Evolutionary conservation across 1,140 invertebrate genomes (phyloP).

Genomic region (Zelostemma sp.): DNA sequence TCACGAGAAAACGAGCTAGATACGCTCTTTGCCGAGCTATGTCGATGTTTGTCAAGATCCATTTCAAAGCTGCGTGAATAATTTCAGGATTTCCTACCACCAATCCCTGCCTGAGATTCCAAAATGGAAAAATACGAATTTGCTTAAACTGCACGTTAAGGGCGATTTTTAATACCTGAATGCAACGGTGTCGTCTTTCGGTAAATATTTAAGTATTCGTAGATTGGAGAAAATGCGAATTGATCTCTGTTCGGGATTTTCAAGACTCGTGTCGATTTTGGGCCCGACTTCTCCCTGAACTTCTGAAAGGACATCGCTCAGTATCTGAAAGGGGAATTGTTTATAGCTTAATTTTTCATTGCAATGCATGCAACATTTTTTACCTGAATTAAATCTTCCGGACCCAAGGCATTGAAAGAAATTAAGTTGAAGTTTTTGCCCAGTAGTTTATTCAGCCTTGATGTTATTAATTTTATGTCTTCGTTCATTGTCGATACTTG

Average conservation of each 20-base stretch:
- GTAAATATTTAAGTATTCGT: slow-evolving; percentile 79
- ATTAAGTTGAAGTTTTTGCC: slow-evolving; percentile 86
- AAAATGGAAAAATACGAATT: slow-evolving; percentile 31
- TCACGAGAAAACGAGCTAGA: slow-evolving; percentile 80
- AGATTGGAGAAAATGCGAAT: slow-evolving; percentile 75
- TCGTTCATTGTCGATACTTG: slow-evolving; percentile 73
- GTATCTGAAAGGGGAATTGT: slow-evolving; percentile 62
- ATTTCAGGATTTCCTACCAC: slow-evolving; percentile 81
- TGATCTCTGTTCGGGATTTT: slow-evolving; percentile 75
- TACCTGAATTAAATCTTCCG: slow-evolving; percentile 82
- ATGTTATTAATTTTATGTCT: slow-evolving; percentile 84
- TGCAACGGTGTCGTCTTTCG: slow-evolving; percentile 69
- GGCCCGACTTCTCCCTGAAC: slow-evolving; percentile 73
- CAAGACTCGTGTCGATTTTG: slow-evolving; percentile 75
- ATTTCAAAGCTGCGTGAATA: slow-evolving; percentile 84
- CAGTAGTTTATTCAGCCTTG: slow-evolving; percentile 81
- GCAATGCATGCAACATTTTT: slow-evolving; percentile 13
- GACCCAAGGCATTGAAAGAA: slow-evolving; percentile 84
- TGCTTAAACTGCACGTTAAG: no score
- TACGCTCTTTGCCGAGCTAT: slow-evolving; percentile 86
- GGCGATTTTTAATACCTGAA: slow-evolving; percentile 53
- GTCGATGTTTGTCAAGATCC: slow-evolving; percentile 80
- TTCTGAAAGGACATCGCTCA: slow-evolving; percentile 78
- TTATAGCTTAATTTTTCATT: slow-evolving; percentile 6
- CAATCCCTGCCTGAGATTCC: slow-evolving; percentile 77